phyloP scores from a whole-genome alignment of 2,888 invertebrate species.

The Apamea sordens region DNA sequence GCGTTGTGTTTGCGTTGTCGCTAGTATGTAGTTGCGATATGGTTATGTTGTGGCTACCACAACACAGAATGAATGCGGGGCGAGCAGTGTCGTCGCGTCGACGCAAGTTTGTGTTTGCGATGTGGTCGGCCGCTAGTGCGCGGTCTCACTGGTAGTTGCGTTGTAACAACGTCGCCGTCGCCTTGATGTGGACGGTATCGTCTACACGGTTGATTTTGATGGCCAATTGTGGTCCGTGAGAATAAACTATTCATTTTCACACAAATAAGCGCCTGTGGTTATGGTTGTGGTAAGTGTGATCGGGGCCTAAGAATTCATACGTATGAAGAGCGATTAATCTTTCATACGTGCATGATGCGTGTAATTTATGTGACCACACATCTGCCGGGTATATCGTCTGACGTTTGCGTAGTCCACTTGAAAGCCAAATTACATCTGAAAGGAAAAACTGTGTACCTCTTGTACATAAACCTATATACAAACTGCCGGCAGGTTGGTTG shows the following conservation, averaged over 20 bases:
- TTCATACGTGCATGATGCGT: background rate
- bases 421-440: slow-evolving; percentile 5
- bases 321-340: slow-evolving; percentile 16
- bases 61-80: background rate
- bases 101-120: background rate
- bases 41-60: background rate
- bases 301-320: background rate
- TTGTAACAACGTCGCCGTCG: background rate
- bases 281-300: background rate
- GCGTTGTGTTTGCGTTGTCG: background rate
- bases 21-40: background rate
- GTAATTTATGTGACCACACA: slow-evolving; percentile 25
- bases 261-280: background rate
- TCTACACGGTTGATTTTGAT: background rate
- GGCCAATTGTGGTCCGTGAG: background rate
- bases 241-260: background rate
- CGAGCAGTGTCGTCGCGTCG: background rate
- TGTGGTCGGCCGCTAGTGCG: background rate
- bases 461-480: background rate
- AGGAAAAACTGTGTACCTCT: slow-evolving; percentile 1
- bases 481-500: background rate
- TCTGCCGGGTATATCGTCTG: slow-evolving; percentile 8
- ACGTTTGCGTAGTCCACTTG: background rate
- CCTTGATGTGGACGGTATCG: background rate
- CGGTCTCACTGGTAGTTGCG: background rate